These are phyloP conservation scores for Druceiella hillmani DNA, from an alignment of 2,888 invertebrate genomes.

Conservation along the genomic window DNA sequence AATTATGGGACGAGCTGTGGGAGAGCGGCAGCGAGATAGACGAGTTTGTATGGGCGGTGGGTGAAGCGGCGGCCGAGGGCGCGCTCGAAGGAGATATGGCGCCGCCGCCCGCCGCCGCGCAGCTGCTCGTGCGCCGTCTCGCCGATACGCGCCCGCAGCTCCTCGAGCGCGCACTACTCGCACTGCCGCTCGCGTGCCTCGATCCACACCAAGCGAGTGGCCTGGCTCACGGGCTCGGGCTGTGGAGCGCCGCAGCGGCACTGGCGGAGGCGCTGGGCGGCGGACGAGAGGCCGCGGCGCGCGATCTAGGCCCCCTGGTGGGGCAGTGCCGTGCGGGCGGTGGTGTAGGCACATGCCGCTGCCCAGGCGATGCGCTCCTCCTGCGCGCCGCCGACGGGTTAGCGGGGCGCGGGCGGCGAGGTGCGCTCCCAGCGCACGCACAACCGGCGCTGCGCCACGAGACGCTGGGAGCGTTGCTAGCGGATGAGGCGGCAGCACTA, in stretches of 20 bases:
- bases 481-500: constrained; percentile 35
- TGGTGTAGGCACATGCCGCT: constrained; percentile 28
- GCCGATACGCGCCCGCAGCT: constrained; percentile 57
- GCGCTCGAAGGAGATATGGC: constrained; percentile 53
- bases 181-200: constrained; percentile 38
- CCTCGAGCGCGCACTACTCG: constrained; percentile 65
- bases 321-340: constrained; percentile 19
- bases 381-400: constrained; percentile 71
- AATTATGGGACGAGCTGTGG: constrained; percentile 41
- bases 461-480: constrained; percentile 42
- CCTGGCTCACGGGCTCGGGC: constrained; percentile 34
- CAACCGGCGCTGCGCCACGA: constrained; percentile 56
- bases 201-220: constrained; percentile 46
- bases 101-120: constrained; percentile 52
- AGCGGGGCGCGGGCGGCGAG: constrained; percentile 64
- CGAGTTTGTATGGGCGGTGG: constrained; percentile 56
- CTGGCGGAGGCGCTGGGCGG: constrained; percentile 51
- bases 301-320: constrained; percentile 37
- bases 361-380: constrained; percentile 64
- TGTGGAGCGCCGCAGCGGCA: constrained; percentile 44
- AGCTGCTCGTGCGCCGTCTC: constrained; percentile 62
- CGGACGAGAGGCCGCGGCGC: constrained; percentile 57
- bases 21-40: constrained; percentile 47
- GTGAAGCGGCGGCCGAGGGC: constrained; percentile 61
- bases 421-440: constrained; percentile 54